Percentiles rank a stretch among this genome's conserved stretches.
Conservation (phyloP, 2,888 invertebrate genomes). For the Tenthredo distinguenda region DNA sequence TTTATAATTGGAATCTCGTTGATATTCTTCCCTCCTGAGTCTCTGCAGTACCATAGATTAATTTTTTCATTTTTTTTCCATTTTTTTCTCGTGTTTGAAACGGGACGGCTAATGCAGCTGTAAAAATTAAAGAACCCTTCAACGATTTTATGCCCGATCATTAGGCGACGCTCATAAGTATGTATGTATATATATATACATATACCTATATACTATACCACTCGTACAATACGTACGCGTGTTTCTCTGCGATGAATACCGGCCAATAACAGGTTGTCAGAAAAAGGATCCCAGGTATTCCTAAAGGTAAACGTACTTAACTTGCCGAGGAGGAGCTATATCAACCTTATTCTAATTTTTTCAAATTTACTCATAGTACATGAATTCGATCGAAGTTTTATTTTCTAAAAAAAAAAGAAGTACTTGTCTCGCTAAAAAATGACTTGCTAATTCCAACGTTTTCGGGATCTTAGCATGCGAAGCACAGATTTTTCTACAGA, state of each 20-base stretch:
- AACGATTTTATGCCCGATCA: slow-evolving; percentile 48
- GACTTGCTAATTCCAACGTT: neutral
- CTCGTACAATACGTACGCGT: neutral
- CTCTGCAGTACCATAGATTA: neutral
- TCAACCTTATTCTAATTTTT: neutral
- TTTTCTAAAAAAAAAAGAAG: no score
- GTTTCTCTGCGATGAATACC: neutral
- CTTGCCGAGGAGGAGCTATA: neutral
- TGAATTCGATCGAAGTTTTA: neutral
- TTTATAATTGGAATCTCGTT: slow-evolving; percentile 41
- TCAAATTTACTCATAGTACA: neutral
- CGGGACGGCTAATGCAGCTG: slow-evolving; percentile 36
- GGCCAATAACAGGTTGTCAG: slow-evolving; percentile 12
- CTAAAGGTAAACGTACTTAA: neutral
- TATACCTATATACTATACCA: neutral
- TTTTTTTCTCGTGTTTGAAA: slow-evolving; percentile 30
- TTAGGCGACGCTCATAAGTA: slow-evolving; percentile 34
- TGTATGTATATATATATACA: neutral
- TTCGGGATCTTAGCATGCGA: no score
- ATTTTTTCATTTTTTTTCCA: neutral
- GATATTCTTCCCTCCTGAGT: neutral
- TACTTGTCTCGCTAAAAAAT: neutral
- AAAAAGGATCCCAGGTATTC: neutral
- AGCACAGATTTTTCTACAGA: no score
- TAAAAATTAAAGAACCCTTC: slow-evolving; percentile 39